These are phyloP conservation scores for Petroica traversi DNA, from an alignment of 2,113 vertebrate species.

Conservation along the genomic window DNA sequence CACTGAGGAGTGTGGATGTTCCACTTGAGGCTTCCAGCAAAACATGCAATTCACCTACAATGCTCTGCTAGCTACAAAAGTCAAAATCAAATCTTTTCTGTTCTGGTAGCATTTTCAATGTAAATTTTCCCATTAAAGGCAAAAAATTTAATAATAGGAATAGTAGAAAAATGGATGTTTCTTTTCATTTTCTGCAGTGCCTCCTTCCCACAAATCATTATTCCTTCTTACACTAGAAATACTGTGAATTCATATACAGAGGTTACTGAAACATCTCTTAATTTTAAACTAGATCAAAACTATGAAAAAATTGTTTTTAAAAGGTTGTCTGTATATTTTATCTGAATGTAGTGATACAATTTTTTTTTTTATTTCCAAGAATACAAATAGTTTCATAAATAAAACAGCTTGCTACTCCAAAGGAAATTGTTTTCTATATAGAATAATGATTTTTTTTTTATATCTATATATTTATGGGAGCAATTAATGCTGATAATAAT, in stretches of 20 bases:
- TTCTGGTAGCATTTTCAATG: not conserved
- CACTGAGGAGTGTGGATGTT: rapidly evolving
- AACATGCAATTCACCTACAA: not conserved
- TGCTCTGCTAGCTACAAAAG: not conserved
- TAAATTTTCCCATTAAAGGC: not conserved
- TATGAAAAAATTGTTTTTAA: not conserved
- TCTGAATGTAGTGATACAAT: not conserved
- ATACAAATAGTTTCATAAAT: not conserved
- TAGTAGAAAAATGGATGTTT: not conserved
- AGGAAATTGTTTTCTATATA: not conserved
- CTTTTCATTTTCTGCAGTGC: not conserved
- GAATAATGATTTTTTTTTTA: not conserved
- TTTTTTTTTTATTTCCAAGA: not conserved
- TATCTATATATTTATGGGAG: not conserved
- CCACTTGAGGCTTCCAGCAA: not conserved
- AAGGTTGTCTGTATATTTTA: not conserved
- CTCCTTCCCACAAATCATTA: not conserved
- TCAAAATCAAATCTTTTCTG: not conserved
- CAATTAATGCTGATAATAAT: not conserved
- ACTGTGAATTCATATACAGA: not conserved
- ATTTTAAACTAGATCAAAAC: not conserved
- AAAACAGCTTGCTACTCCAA: not conserved
- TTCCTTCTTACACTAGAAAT: not conserved
- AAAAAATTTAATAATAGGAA: not conserved
- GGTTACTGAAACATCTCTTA: not conserved